These are phyloP conservation scores for Nyctalus aviator DNA, from an alignment of 2,797 vertebrate species.

Conservation along the genomic window DNA sequence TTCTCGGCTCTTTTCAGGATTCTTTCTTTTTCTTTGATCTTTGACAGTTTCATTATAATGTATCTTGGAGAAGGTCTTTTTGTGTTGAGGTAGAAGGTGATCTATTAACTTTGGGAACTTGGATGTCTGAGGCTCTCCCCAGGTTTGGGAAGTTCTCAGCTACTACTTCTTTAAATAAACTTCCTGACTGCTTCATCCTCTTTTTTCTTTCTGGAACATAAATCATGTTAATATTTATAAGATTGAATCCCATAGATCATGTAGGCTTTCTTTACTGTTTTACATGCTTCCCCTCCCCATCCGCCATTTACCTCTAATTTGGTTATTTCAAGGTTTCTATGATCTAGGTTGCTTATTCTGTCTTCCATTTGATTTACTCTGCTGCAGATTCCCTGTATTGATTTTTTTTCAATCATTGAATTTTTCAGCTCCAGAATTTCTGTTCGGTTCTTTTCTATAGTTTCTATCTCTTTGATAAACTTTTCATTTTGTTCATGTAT, in stretches of 20 bases:
- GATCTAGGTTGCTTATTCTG: neutral
- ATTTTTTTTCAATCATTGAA: neutral
- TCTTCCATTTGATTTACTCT: neutral
- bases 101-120: neutral
- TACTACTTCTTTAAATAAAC: neutral
- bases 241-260: neutral
- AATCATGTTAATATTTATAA: neutral
- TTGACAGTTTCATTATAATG: conserved; percentile 5
- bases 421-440: neutral
- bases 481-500: neutral
- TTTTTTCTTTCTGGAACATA: neutral
- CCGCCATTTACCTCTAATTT: neutral
- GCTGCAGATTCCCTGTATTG: neutral
- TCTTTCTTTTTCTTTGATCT: conserved; percentile 8
- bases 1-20: neutral
- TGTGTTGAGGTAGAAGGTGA: neutral
- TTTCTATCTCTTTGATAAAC: neutral
- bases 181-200: neutral
- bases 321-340: neutral
- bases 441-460: neutral
- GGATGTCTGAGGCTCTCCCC: neutral
- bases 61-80: neutral
- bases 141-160: neutral
- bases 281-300: neutral
- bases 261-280: neutral